Evolutionary conservation across 2,888 invertebrate genomes (phyloP).

Genomic region (Ichneumoninae sp.): DNA sequence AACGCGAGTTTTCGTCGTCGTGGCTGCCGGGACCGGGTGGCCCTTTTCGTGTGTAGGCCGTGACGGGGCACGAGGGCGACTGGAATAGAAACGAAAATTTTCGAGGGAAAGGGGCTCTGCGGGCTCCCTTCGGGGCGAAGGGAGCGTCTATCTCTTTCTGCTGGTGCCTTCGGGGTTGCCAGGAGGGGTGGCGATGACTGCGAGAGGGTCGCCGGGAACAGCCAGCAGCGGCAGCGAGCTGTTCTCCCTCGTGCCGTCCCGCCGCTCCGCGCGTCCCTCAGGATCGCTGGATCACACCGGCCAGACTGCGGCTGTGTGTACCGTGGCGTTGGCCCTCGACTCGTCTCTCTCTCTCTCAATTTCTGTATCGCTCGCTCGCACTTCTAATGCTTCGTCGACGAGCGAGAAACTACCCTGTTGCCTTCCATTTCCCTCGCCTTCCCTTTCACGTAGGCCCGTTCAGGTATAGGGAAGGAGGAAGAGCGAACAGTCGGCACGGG

Average conservation of each 20-base stretch:
- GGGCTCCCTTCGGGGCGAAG: constrained; percentile 64
- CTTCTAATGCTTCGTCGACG: constrained; percentile 37
- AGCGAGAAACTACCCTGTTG: constrained; percentile 65
- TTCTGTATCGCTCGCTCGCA: constrained; percentile 22
- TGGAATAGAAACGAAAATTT: constrained; percentile 80
- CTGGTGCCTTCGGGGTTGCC: constrained; percentile 58
- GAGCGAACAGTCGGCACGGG: constrained; percentile 43
- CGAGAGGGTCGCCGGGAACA: constrained; percentile 72
- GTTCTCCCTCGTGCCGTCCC: constrained; percentile 39
- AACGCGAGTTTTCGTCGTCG: background rate
- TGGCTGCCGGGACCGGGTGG: constrained; percentile 53
- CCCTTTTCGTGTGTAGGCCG: constrained; percentile 69
- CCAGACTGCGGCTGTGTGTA: constrained; percentile 57
- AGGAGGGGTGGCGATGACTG: constrained; percentile 75
- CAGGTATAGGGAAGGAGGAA: constrained; percentile 46
- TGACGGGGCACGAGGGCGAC: constrained; percentile 73
- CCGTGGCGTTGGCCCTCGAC: background rate
- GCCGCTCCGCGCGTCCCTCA: constrained; percentile 61
- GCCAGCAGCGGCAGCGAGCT: constrained; percentile 40
- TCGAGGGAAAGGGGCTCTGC: constrained; percentile 74
- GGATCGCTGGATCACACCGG: constrained; percentile 61
- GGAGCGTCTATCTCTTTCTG: constrained; percentile 49
- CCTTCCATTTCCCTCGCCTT: constrained; percentile 57
- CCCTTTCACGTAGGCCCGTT: constrained; percentile 39
- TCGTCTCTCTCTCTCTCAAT: constrained; percentile 22